Evolutionary conservation across 2,113 vertebrate genomes (phyloP), one percentile per base, ranked within the genome.

Genomic region (Cyprichromis sp.): DNA sequence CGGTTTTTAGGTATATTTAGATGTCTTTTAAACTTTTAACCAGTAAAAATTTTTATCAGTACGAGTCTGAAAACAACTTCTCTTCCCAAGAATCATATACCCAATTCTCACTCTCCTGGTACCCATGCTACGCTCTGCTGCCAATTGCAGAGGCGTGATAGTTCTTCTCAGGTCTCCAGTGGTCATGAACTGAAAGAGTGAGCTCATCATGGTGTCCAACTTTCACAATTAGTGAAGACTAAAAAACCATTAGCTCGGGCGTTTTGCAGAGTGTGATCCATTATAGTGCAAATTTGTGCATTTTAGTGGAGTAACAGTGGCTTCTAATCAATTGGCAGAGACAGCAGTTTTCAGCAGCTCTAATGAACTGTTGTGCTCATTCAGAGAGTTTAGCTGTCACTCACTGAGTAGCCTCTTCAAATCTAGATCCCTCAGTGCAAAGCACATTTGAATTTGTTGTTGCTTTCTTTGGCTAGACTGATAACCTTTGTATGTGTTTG

Each of bases 221-320:
- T 55, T 82, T 54, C 83, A 71, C 78, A 88, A 84, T 78, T n/a
- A 88, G 78, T 71, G 82, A 89, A 89, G 86, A 87, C 87, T 95
- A 93, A 96, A 93, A 92, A 93, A 88, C 16, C n/a, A 61, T 91
- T 90, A 80, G 40, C 86, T 87, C n/a, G 63, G 78, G 86, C 68
- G 38, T 47, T 50, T 83, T 83, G 34, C 10, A 4, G 90, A 81
- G 38, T 80, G 55, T 83, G 81, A 90, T 90, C 68, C 10, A 26
- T 53, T 86, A 47, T 80, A 79, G 71, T 59, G 83, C 36, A 79
- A 87, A 91, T 89, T 83, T 86, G 82, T 78, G 54, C 42, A 38
- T 66, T 87, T 91, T 47, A 83, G 53, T 17, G 4, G 29, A 61
- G 61, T 10, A 84, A 29, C 8, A 8, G 71, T 54, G 57, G 71